Evolutionary conservation across 1,140 invertebrate species (phyloP).

Genomic region (Diorhabda elongata): DNA sequence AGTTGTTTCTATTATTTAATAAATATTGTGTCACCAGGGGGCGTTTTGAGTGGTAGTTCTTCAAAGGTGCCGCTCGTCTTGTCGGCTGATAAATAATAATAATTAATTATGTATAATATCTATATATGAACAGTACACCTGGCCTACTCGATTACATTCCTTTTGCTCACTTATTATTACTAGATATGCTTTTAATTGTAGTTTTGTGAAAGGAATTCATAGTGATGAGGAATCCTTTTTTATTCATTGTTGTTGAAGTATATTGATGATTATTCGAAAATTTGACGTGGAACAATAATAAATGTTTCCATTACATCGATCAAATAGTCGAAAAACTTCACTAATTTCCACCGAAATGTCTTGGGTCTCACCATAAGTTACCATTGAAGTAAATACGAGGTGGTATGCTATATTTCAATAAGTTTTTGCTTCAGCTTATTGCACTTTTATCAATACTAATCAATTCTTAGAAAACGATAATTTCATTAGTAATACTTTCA

Average conservation of each 20-base stretch:
- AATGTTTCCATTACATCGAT: too few species aligned
- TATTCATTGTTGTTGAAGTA: not conserved
- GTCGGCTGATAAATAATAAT: not conserved
- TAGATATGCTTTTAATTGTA: not conserved
- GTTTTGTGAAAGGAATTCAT: not conserved
- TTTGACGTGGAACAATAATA: too few species aligned
- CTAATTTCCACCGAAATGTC: too few species aligned
- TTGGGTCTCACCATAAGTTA: too few species aligned
- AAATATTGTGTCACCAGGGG: slow-evolving; percentile 16
- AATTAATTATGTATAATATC: slow-evolving; percentile 3
- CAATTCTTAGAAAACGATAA: too few species aligned
- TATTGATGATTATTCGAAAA: not conserved
- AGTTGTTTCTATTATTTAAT: slow-evolving; percentile 32
- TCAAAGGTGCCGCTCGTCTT: not conserved
- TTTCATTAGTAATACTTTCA: too few species aligned
- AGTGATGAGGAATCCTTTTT: not conserved
- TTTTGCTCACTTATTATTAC: not conserved
- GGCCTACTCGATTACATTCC: not conserved
- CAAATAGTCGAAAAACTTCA: too few species aligned
- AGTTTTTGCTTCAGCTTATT: too few species aligned
- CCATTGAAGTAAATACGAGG: too few species aligned
- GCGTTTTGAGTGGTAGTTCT: slow-evolving; percentile 2
- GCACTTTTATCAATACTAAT: too few species aligned
- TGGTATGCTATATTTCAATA: too few species aligned
- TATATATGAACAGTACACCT: not conserved